Base-by-base conservation (phyloP, 2,113 vertebrate species). In the Rhipidura dahli region DNA sequence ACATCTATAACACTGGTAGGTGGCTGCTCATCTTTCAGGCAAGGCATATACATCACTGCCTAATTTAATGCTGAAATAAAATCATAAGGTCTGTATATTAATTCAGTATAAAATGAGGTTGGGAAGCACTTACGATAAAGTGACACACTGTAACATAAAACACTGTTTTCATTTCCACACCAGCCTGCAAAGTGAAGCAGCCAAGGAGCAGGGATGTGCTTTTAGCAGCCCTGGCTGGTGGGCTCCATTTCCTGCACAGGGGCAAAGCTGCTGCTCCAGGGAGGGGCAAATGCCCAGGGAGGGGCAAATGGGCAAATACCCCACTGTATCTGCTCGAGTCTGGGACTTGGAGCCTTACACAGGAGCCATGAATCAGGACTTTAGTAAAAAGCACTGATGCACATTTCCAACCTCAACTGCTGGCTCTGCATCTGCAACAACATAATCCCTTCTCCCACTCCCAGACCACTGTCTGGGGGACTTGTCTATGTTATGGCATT, bases 291-390 rank as follows among this genome's bases (percentile, higher is more conserved):
- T 5, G 42, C 35, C 65, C 1, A 2, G 20, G 21, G 5, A 35
- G 18, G 28, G 21, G 42, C 15, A 87, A 63, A 47, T 5, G 42
- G 33, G n/a, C n/a, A n/a, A n/a, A n/a, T 69, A 27, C 7, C 24
- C n/a, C 33, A 30, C 2, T 9, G 42, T 65, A 81, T 54, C 72
- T 39, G 16, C 49, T 60, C 0, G 0, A 15, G 7, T 15, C 7
- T 40, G 54, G 42, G 37, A 72, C 56, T 5, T 0, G 0, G 30
- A 91, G 16, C 11, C 23, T 87, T 40, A 70, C 2, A 0, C 1
- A 51, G 17, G 12, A 68, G 35, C 37, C 19, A 10, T 8, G 51
- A 84, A 89, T 30, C 44, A 53, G 44, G 53, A 45, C 63, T 64
- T 78, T 3, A 63, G 39, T 1, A 1, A 77, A 90, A 81, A 75